Conservation (phyloP, 1,140 invertebrate species). For the Spodoptera litura region DNA sequence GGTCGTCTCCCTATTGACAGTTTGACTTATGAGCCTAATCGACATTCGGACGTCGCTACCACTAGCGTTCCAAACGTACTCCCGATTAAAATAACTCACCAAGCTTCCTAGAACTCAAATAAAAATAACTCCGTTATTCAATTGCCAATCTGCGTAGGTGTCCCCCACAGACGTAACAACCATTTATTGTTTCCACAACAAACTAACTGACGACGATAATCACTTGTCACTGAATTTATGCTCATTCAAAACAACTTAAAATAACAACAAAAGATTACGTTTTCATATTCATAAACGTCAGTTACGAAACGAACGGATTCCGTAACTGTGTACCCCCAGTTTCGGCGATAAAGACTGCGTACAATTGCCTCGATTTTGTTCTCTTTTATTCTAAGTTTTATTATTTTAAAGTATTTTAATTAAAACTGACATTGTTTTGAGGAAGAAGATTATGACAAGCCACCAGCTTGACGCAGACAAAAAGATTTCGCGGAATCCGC, state of each 20-base stretch:
- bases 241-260: conserved; percentile 59
- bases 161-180: conserved; percentile 1
- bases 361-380: conserved; percentile 64
- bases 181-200: conserved; percentile 28
- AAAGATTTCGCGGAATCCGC: conserved; percentile 71
- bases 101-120: conserved; percentile 18
- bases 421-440: conserved; percentile 71
- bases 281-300: conserved; percentile 72
- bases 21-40: conserved; percentile 27
- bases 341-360: conserved; percentile 64
- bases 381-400: conserved; percentile 69
- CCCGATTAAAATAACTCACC: conserved; percentile 8
- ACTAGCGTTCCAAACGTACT: background rate
- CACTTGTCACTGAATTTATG: conserved; percentile 47
- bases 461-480: conserved; percentile 69
- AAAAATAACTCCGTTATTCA: conserved; percentile 34
- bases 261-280: conserved; percentile 63
- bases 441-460: conserved; percentile 72
- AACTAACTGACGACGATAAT: conserved; percentile 24
- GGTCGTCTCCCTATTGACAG: conserved; percentile 25
- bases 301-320: conserved; percentile 66
- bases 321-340: conserved; percentile 57
- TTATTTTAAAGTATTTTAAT: conserved; percentile 76
- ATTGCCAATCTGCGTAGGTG: conserved; percentile 26
- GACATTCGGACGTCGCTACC: conserved; percentile 2